Conservation (phyloP, 2,888 invertebrate genomes). For the Oxystoma pomonae region DNA sequence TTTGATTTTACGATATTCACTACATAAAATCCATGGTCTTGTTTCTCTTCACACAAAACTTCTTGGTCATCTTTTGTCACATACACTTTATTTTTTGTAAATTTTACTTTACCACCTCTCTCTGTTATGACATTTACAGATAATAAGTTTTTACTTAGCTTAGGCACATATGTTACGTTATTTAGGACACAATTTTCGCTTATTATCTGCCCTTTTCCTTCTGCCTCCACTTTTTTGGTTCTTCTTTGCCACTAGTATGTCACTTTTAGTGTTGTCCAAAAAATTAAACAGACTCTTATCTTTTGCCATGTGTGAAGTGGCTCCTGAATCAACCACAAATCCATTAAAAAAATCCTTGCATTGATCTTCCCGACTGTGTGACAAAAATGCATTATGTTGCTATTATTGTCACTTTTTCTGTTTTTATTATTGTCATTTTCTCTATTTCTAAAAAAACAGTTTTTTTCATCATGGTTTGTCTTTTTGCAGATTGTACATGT, state of each 20-base stretch:
- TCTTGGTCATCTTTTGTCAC: constrained; percentile 24
- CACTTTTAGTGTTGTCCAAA: background rate
- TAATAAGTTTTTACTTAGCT: constrained; percentile 31
- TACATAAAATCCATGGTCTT: constrained; percentile 10
- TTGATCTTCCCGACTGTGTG: too few relatives aligned
- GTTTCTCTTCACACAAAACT: constrained; percentile 21
- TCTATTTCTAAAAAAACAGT: constrained; percentile 3
- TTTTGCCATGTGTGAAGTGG: constrained; percentile 16
- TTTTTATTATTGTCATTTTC: background rate
- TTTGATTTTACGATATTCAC: background rate
- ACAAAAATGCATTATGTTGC: constrained; percentile 1
- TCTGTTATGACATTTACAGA: constrained; percentile 33
- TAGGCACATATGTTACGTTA: constrained; percentile 29
- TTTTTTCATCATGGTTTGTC: constrained; percentile 9
- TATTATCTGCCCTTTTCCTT: background rate
- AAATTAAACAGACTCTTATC: background rate
- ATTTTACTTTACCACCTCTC: constrained; percentile 30
- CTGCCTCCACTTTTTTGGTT: background rate
- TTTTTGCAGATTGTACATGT: constrained; percentile 7
- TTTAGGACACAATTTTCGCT: constrained; percentile 17
- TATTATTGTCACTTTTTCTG: too few relatives aligned
- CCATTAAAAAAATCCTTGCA: too few relatives aligned
- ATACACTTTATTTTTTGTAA: constrained; percentile 24
- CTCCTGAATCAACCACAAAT: constrained; percentile 12
- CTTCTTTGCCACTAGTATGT: background rate